Conservation (phyloP, 2,113 vertebrate species). For the Tursiops truncatus region DNA sequence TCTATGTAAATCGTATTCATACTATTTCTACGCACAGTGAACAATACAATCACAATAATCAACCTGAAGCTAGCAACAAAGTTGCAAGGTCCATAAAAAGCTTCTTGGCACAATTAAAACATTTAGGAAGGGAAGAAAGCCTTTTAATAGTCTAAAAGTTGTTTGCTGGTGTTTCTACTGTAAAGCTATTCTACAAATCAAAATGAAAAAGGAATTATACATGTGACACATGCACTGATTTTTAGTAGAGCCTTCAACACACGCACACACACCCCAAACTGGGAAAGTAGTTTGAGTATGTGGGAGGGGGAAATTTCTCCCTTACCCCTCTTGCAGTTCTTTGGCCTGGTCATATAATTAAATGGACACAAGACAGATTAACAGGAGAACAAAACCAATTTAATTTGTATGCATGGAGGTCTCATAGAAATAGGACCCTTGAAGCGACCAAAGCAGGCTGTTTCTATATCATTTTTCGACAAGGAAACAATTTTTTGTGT, state of each 20-base stretch:
- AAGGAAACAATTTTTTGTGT: background rate
- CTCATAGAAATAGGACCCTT: background rate
- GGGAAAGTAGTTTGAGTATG: background rate
- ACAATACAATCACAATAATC: slow-evolving; percentile 77
- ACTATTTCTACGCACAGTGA: slow-evolving; percentile 77
- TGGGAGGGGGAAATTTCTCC: background rate
- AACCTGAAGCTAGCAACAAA: slow-evolving; percentile 80
- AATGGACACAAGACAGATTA: background rate
- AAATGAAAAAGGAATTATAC: slow-evolving; percentile 77
- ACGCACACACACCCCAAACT: background rate
- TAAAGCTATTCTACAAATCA: slow-evolving; percentile 82
- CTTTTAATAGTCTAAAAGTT: slow-evolving; percentile 83
- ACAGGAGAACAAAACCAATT: background rate
- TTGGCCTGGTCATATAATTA: background rate
- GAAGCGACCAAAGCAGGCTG: background rate
- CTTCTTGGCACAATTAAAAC: slow-evolving; percentile 80
- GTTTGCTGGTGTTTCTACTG: slow-evolving; percentile 84
- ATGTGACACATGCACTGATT: slow-evolving; percentile 62
- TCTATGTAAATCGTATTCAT: slow-evolving; percentile 62
- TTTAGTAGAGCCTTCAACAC: background rate
- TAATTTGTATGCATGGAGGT: background rate
- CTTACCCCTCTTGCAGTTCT: background rate
- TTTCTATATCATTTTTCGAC: background rate
- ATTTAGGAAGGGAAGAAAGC: slow-evolving; percentile 64
- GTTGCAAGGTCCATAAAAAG: slow-evolving; percentile 73